A percentile compares a stretch with the other conserved stretches of the same genome.
phyloP scores from a whole-genome alignment of 2,888 invertebrate species.

The Chorisops tibialis region DNA sequence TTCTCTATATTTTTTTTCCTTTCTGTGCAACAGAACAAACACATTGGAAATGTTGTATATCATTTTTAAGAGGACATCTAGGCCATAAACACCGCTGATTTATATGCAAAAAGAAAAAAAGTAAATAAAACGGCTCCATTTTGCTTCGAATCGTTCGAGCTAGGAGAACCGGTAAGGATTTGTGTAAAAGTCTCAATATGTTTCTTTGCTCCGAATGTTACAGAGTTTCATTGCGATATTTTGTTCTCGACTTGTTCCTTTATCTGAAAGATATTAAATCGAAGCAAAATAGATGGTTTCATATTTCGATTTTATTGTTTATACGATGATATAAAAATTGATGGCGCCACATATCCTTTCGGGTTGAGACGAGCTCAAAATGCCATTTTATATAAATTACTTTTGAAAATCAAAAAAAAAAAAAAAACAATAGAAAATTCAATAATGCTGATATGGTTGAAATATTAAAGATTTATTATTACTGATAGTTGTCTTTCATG shows the following conservation, averaged over 20 bases:
- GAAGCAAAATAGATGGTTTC: slow-evolving; percentile 22
- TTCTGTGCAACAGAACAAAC: slow-evolving; percentile 21
- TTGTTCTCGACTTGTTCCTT: slow-evolving; percentile 16
- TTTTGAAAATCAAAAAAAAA: too few species aligned
- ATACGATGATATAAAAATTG: slow-evolving; percentile 29
- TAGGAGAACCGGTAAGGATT: neutral
- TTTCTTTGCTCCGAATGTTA: slow-evolving; percentile 13
- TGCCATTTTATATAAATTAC: too few species aligned
- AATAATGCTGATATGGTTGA: too few species aligned
- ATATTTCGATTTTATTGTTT: slow-evolving; percentile 30
- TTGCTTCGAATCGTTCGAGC: neutral
- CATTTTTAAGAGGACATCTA: slow-evolving; percentile 35
- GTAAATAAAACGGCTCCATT: neutral
- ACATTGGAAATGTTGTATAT: slow-evolving; percentile 30
- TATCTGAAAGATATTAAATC: slow-evolving; percentile 17
- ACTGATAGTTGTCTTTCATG: too few species aligned
- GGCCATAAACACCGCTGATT: slow-evolving; percentile 34
- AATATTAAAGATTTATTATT: too few species aligned
- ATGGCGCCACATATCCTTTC: slow-evolving; percentile 18
- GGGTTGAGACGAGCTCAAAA: too few species aligned
- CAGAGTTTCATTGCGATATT: slow-evolving; percentile 23
- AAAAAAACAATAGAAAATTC: too few species aligned
- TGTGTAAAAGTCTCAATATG: slow-evolving; percentile 21
- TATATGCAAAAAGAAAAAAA: slow-evolving; percentile 30
- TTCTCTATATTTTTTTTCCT: neutral